These are phyloP conservation scores for Burhinus oedicnemus DNA, from an alignment of 2,113 vertebrate species.

Conservation along the genomic window DNA sequence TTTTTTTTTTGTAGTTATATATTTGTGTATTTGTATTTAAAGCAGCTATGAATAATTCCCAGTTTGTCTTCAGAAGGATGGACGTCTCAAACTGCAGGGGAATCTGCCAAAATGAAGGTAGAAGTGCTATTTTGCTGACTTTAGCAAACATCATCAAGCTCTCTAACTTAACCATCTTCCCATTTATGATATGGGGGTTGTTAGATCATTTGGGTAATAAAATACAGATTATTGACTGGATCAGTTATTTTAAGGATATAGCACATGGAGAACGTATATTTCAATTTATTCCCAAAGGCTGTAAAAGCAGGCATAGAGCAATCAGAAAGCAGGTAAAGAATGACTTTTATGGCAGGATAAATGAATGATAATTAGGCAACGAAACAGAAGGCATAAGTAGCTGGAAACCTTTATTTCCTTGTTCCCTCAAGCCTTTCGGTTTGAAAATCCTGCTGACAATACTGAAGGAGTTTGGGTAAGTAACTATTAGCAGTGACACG, in stretches of 20 bases:
- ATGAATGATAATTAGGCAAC: slow-evolving; percentile 61
- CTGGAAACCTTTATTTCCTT: slow-evolving; percentile 6
- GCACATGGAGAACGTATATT: slow-evolving; percentile 34
- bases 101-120: background rate
- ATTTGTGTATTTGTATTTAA: background rate
- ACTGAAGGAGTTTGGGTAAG: background rate
- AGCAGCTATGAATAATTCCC: background rate
- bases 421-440: background rate
- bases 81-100: background rate
- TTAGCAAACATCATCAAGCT: background rate
- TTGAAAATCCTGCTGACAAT: background rate
- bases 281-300: slow-evolving; percentile 37
- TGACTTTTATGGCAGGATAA: slow-evolving; percentile 4
- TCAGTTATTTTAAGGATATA: slow-evolving; percentile 40
- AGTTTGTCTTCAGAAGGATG: background rate
- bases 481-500: background rate
- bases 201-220: slow-evolving; percentile 42
- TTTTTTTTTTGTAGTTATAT: background rate
- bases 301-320: slow-evolving; percentile 57
- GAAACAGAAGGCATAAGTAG: slow-evolving; percentile 2
- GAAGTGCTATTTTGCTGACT: background rate
- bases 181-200: background rate
- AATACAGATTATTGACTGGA: slow-evolving; percentile 47
- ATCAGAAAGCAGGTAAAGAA: slow-evolving; percentile 59
- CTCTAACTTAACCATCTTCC: background rate